Conservation (phyloP, 1,140 invertebrate genomes). For the Sycophila sp. region DNA sequence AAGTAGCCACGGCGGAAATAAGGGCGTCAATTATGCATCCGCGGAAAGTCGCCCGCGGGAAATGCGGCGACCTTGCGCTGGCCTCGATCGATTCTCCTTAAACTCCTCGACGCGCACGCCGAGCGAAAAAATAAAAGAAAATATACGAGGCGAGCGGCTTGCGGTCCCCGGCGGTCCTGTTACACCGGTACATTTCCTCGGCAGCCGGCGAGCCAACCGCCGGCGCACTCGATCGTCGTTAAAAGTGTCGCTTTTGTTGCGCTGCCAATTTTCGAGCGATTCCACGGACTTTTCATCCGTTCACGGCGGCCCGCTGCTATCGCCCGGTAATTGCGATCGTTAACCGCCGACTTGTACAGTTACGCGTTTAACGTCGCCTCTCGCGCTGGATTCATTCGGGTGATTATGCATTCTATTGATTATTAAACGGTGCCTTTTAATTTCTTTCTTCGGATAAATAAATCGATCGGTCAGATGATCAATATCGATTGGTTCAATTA, state of each 20-base stretch:
- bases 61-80: constrained; percentile 51
- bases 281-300: too few species aligned
- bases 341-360: too few species aligned
- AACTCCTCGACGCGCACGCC: neutral
- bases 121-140: constrained; percentile 26
- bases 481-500: too few species aligned
- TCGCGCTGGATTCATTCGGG: too few species aligned
- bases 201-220: too few species aligned
- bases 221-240: constrained; percentile 23
- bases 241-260: constrained; percentile 33
- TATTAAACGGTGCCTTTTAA: too few species aligned
- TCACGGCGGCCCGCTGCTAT: too few species aligned
- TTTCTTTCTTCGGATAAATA: too few species aligned
- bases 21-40: constrained; percentile 29
- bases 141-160: constrained; percentile 34
- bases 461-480: too few species aligned
- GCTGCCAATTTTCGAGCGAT: neutral
- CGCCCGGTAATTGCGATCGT: neutral
- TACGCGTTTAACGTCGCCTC: too few species aligned
- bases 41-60: constrained; percentile 29
- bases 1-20: neutral
- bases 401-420: too few species aligned
- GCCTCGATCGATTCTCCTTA: constrained; percentile 43
- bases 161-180: constrained; percentile 41
- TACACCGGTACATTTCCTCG: constrained; percentile 40